phyloP scores from a whole-genome alignment of 2,797 vertebrate genomes.

The Macropus fuliginosus region DNA sequence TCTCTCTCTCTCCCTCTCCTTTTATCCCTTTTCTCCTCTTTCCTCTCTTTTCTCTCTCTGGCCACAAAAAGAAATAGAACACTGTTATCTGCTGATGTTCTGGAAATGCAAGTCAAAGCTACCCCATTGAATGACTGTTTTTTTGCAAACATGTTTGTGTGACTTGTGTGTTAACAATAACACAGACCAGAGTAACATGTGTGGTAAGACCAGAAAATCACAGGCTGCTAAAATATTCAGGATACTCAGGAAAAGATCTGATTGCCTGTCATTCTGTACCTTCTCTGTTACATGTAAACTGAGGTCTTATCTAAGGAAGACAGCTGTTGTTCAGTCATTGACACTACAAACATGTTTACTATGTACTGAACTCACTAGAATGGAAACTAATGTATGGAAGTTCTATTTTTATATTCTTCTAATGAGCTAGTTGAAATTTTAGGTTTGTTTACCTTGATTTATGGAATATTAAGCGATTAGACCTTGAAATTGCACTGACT shows the following conservation, averaged over 20 bases:
- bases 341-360: neutral
- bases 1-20: neutral
- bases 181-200: neutral
- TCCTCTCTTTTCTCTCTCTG: neutral
- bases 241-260: neutral
- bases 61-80: neutral
- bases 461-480: neutral
- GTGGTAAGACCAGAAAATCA: conserved; percentile 4
- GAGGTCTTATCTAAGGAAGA: conserved; percentile 18
- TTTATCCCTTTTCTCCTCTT: too few relatives aligned
- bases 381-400: neutral
- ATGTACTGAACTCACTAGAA: neutral
- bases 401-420: neutral
- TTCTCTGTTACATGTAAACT: conserved; percentile 20
- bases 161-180: conserved; percentile 25
- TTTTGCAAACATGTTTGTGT: neutral
- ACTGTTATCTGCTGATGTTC: conserved; percentile 37
- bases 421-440: conserved; percentile 35
- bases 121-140: neutral
- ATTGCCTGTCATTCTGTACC: conserved; percentile 30
- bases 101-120: conserved; percentile 28
- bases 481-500: conserved; percentile 1
- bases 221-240: neutral
- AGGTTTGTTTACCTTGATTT: conserved; percentile 15
- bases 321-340: neutral